Evolutionary conservation across 2,113 vertebrate genomes (phyloP).

Genomic region (Candoia aspera): DNA sequence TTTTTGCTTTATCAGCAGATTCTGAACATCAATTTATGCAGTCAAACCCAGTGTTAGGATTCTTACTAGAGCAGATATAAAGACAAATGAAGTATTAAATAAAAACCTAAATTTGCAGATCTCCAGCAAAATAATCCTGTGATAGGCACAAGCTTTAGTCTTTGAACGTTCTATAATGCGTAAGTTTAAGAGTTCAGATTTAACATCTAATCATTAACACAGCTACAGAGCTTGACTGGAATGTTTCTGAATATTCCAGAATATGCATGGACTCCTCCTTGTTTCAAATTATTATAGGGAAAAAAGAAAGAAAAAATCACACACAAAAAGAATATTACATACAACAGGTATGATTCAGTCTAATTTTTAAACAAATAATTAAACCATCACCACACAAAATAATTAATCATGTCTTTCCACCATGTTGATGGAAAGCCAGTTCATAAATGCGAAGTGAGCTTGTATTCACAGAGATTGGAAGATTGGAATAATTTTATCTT

Average conservation of each 20-base stretch:
- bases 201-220: not conserved
- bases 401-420: not conserved
- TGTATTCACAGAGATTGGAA: not conserved
- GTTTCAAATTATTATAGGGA: not conserved
- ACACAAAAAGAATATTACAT: not conserved
- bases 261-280: not conserved
- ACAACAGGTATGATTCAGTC: not conserved
- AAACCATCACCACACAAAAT: not conserved
- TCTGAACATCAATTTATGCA: constrained; percentile 2
- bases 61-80: not conserved
- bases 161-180: not conserved
- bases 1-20: not conserved
- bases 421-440: not conserved
- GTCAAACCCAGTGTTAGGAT: not conserved
- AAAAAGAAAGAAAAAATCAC: not conserved
- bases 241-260: not conserved
- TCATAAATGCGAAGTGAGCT: not conserved
- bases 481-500: not conserved
- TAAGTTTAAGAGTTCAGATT: not conserved
- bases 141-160: not conserved
- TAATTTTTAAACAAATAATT: not conserved
- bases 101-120: not conserved
- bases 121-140: not conserved
- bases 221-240: not conserved
- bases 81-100: not conserved